Evolutionary conservation across 2,888 invertebrate genomes (phyloP).

Genomic region (Drosophila mulleri): DNA sequence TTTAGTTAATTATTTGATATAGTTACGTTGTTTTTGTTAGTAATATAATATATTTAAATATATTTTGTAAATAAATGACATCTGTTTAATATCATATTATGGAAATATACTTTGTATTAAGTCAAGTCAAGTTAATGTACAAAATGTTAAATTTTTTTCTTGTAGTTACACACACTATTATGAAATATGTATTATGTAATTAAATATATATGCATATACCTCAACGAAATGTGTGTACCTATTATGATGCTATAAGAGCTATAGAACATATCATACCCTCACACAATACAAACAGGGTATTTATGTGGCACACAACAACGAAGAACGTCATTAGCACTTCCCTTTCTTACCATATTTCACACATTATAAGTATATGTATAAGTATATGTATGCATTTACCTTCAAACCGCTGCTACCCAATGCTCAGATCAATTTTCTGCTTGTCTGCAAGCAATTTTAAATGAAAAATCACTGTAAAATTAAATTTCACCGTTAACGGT

Average conservation of each 20-base stretch:
- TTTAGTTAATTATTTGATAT: background rate
- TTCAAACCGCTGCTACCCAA: background rate
- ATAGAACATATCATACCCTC: background rate
- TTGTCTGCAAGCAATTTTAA: conserved; percentile 33
- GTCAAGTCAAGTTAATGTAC: too few species aligned
- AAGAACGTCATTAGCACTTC: conserved; percentile 27
- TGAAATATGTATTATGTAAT: too few species aligned
- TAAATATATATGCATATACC: too few species aligned
- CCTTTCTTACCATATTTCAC: background rate
- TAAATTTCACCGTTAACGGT: conserved; percentile 69
- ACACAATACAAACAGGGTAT: background rate
- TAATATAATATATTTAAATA: background rate
- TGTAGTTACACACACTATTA: too few species aligned
- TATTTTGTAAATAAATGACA: too few species aligned
- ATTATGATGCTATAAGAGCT: too few species aligned
- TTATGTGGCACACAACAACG: background rate
- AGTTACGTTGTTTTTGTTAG: background rate
- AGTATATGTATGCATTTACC: background rate
- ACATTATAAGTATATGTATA: background rate
- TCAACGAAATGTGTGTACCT: too few species aligned
- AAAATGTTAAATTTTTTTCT: too few species aligned
- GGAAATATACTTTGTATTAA: too few species aligned
- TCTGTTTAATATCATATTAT: too few species aligned
- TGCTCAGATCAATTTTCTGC: conserved; percentile 47
- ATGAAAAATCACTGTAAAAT: conserved; percentile 49